These are phyloP conservation scores for Smittia sp. DNA, from an alignment of 2,888 invertebrate species.

Conservation along the genomic window DNA sequence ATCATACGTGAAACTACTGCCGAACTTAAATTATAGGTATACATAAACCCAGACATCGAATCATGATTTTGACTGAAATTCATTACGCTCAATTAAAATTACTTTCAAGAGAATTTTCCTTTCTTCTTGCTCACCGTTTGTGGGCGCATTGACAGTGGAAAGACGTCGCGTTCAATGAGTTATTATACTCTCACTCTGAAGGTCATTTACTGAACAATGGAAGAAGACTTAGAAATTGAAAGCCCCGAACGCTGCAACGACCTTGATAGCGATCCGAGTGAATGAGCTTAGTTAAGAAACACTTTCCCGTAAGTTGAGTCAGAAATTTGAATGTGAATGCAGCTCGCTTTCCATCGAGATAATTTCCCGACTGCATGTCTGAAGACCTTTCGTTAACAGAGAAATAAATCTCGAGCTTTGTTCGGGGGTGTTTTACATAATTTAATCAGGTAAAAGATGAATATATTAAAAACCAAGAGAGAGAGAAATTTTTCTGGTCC, in stretches of 20 bases:
- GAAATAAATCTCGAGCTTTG: conserved; percentile 4
- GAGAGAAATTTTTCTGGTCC: neutral
- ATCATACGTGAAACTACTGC: conserved; percentile 18
- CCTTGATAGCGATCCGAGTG: neutral
- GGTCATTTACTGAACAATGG: conserved; percentile 11
- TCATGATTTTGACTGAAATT: conserved; percentile 26
- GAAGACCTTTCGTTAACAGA: neutral
- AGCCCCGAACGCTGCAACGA: neutral
- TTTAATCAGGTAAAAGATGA: conserved; percentile 34
- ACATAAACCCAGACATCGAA: neutral
- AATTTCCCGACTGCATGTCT: neutral
- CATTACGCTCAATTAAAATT: conserved; percentile 27
- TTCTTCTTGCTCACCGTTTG: conserved; percentile 1
- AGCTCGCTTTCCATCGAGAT: neutral
- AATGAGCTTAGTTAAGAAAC: neutral
- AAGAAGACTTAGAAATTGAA: conserved; percentile 5
- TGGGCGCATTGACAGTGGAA: neutral
- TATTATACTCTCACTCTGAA: neutral
- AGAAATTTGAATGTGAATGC: neutral
- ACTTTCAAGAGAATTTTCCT: conserved; percentile 6
- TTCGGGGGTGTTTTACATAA: conserved; percentile 26
- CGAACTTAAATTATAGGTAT: conserved; percentile 24
- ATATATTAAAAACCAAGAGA: conserved; percentile 15
- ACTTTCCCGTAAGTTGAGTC: neutral
- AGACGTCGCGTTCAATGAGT: neutral